Evolutionary conservation across 2,113 vertebrate genomes (phyloP), one percentile per base, ranked within the genome.

Genomic region (Takifugu flavidus): DNA sequence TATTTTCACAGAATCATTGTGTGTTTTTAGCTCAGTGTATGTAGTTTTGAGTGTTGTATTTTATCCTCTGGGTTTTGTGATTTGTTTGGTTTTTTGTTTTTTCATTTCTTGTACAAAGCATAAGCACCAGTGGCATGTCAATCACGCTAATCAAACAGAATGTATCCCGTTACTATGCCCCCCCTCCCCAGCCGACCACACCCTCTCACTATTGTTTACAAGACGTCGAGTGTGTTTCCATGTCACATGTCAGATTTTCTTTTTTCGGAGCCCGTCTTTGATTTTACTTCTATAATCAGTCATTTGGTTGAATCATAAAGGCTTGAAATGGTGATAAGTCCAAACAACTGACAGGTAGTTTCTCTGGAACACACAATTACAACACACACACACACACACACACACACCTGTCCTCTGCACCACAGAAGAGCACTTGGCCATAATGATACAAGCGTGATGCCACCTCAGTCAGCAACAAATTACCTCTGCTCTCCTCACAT

Each of bases 321-420:
- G 91, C 90, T 91, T 92, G 90, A 90, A 91, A 91, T 91, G 84
- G 90, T 91, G 89, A 89, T 72, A 39, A 72, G 77, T 62, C 20
- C 65, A 80, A 69, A 59, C 49, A 61, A 49, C 62, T 55, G 64
- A 74, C 67, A 39, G 54, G 58, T 28, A 4, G 71, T 61, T 27
- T 27, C 51, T 61, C 69, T 34, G 14, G 56, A 45, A 59, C 67
- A 51, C 49, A 74, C 60, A 85, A 75, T 75, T 78, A 74, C 77
- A 80, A 56, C 54, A 56, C 57, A 62, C 65, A 49, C 28, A 55
- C 25, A n/a, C 25, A 66, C 53, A 54, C 34, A 77, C n/a, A 67
- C 25, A 57, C 71, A 56, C 75, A 59, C 34, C 70, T 43, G 53
- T 75, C 67, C 64, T 75, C 56, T 51, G 78, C 82, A 82, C 78